Evolutionary conservation across 2,888 invertebrate species (phyloP).

Genomic region (Formica aserva): DNA sequence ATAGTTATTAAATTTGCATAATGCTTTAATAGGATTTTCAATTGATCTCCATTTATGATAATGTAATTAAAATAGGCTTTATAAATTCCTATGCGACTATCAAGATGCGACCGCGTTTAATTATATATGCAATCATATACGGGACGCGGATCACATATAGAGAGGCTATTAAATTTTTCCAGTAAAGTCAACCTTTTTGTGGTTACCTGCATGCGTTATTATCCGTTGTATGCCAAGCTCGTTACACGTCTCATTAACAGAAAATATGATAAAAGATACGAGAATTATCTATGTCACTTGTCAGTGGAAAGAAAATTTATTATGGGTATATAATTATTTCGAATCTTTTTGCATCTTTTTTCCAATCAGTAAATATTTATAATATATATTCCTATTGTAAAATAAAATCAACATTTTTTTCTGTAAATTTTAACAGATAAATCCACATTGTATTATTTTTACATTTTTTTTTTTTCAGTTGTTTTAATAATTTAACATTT

Average conservation of each 20-base stretch:
- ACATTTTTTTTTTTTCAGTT: no score
- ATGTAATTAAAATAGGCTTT: slow-evolving; percentile 37
- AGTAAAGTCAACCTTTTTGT: slow-evolving; percentile 11
- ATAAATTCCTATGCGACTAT: slow-evolving; percentile 35
- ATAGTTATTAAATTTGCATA: slow-evolving; percentile 53
- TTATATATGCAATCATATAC: slow-evolving; percentile 26
- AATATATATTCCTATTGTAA: neutral
- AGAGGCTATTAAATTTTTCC: slow-evolving; percentile 20
- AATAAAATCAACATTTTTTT: no score
- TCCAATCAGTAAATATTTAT: neutral
- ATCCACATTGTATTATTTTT: no score
- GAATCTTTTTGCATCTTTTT: neutral
- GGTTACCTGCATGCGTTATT: neutral
- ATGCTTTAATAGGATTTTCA: slow-evolving; percentile 49
- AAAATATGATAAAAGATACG: neutral
- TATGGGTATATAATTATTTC: neutral
- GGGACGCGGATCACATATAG: slow-evolving; percentile 3
- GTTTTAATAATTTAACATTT: no score
- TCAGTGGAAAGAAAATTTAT: neutral
- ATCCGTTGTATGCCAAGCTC: neutral
- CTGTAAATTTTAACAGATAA: no score
- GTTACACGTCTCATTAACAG: neutral
- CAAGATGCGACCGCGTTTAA: slow-evolving; percentile 25
- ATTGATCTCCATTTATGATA: slow-evolving; percentile 49
- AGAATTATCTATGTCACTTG: neutral